Evolutionary conservation across 2,797 vertebrate genomes (phyloP), one percentile per base, ranked within the genome.

Genomic region (Mus minutoides): DNA sequence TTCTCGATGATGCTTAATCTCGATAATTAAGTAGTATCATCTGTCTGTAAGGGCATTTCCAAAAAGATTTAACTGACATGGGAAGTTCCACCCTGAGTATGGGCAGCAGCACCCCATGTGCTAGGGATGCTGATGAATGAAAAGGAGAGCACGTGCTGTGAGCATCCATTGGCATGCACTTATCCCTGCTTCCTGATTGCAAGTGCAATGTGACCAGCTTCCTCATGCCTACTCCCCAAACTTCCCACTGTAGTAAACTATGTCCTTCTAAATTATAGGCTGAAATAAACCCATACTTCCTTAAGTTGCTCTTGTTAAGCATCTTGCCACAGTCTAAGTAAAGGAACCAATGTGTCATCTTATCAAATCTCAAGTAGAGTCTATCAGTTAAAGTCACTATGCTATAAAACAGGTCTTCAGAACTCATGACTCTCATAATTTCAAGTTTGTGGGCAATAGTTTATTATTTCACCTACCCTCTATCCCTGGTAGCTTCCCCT

Each of bases 151-250:
- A 5, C 34, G 22, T 3, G 3, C 34, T 71, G 19, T 71, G 19
- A 54, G 12, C 34, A 1, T 9, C 3, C 34, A 1, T 9, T 2
- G 4, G 13, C 13, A 6, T 52, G 22, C 26, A 9, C 49, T 49
- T 71, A 14, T 56, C 84, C 22, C 84, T 87, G 67, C 24, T 56
- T 71, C 49, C 24, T 87, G 85, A 54, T 17, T 17, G 67, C 56
- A 54, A 13, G 8, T 71, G 8, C n/a, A 2, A 6, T 37, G 31
- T 73, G 67, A 40, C 2, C 34, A 26, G 10, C 34, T 29, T 37
- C 22, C 13, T 73, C 49, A 37, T n/a, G 31, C 3, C 31, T 22
- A 3, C 31, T n/a, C 12, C 43, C 62, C 2, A 16, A 49, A n/a
- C 62, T n/a, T 69, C 43, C 21, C 40, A 49, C 62, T 22, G 6